Percentiles rank a stretch among this genome's conserved stretches.
These are phyloP conservation scores for Drosophila grimshawi DNA, from an alignment of 1,140 invertebrate species.

Conservation along the genomic window DNA sequence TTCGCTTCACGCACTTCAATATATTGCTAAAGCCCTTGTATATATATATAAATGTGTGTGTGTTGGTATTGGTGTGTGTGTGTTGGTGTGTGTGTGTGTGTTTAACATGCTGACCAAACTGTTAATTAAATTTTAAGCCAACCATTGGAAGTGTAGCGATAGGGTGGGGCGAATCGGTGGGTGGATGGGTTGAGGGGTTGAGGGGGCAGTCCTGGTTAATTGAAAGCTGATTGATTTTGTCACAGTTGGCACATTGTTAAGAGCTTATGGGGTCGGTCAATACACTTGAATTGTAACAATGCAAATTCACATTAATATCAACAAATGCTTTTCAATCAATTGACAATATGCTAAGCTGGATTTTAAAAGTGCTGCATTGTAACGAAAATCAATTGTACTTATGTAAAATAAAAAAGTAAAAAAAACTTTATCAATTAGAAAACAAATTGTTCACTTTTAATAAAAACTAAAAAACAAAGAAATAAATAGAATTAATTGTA, in stretches of 20 bases:
- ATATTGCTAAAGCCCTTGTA: background rate
- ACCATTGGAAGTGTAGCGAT: conserved; percentile 18
- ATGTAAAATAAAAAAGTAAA: too few species aligned
- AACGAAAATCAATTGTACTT: too few species aligned
- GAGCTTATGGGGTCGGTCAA: background rate
- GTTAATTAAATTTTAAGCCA: conserved; percentile 71
- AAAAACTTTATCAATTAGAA: too few species aligned
- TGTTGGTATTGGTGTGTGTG: background rate
- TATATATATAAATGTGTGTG: too few species aligned
- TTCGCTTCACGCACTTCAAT: conserved; percentile 9
- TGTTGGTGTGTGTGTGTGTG: background rate
- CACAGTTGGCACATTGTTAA: conserved; percentile 16
- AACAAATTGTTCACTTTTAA: too few species aligned
- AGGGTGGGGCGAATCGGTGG: background rate
- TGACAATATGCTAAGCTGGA: too few species aligned
- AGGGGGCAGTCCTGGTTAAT: background rate
- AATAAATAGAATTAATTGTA: too few species aligned
- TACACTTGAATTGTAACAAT: background rate
- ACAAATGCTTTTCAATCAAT: too few species aligned
- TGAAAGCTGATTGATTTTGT: conserved; percentile 40
- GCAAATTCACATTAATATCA: too few species aligned
- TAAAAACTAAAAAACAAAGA: too few species aligned
- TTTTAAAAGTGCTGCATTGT: too few species aligned
- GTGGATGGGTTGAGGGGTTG: background rate
- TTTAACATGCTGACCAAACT: conserved; percentile 37